Percentiles rank a stretch among this genome's conserved stretches.
Conservation (phyloP, 2,113 vertebrate genomes). For the Aegotheles bennettii region DNA sequence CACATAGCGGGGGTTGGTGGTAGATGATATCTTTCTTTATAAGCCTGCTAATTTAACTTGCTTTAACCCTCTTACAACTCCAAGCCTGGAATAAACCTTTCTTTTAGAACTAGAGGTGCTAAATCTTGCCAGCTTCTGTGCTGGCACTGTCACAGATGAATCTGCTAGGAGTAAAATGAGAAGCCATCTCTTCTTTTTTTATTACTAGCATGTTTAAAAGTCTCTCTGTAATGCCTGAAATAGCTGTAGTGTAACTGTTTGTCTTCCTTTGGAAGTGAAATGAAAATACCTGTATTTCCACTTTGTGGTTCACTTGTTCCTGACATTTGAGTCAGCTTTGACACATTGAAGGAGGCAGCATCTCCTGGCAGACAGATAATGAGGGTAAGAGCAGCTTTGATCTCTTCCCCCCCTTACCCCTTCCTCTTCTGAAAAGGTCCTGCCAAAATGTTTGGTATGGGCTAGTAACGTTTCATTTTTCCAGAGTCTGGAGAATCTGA, state of each 20-base stretch:
- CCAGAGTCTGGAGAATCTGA: not conserved
- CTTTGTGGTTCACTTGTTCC: not conserved
- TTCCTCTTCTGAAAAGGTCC: not conserved
- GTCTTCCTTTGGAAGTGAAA: not conserved
- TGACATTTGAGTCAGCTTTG: constrained; percentile 15
- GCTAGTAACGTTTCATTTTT: not conserved
- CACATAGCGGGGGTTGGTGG: not conserved
- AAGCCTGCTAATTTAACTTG: not conserved
- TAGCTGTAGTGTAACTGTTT: not conserved
- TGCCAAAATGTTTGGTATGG: not conserved
- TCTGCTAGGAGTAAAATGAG: not conserved
- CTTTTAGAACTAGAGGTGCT: not conserved
- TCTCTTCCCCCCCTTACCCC: not conserved
- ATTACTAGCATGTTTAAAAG: not conserved
- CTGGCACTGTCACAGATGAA: not conserved
- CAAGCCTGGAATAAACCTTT: not conserved
- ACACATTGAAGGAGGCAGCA: not conserved
- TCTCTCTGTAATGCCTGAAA: not conserved
- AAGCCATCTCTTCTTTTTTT: not conserved
- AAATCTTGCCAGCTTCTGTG: not conserved
- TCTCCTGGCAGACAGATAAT: not conserved
- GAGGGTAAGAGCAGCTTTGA: not conserved
- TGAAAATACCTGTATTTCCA: not conserved
- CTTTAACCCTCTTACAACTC: not conserved
- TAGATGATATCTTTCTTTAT: not conserved